A percentile compares a stretch with the other conserved stretches of the same genome.
phyloP scores from a whole-genome alignment of 2,113 vertebrate genomes.

The Tamias sibiricus region DNA sequence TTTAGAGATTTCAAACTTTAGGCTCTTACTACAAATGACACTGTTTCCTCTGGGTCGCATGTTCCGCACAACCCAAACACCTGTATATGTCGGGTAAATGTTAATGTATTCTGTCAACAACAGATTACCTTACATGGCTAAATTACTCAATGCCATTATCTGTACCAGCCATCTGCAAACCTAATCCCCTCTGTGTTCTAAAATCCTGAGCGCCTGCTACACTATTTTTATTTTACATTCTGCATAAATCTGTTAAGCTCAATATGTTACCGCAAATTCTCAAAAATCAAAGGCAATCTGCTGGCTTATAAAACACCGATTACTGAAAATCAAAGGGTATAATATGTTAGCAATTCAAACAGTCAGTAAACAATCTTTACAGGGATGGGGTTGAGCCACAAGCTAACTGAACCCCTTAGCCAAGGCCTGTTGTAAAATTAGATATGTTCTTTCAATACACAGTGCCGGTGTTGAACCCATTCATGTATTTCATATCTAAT shows the following conservation, averaged over 20 bases:
- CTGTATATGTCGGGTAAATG: slow-evolving; percentile 84
- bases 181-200: slow-evolving; percentile 84
- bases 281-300: slow-evolving; percentile 90
- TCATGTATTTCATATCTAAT: slow-evolving; percentile 84
- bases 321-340: slow-evolving; percentile 87
- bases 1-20: slow-evolving; percentile 61
- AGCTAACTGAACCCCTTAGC: slow-evolving; percentile 66
- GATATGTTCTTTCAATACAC: slow-evolving; percentile 68
- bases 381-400: slow-evolving; percentile 75
- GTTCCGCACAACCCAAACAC: slow-evolving; percentile 76
- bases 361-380: slow-evolving; percentile 79
- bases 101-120: slow-evolving; percentile 87
- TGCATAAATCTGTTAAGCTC: slow-evolving; percentile 88
- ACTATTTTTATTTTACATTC: slow-evolving; percentile 89
- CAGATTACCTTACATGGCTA: slow-evolving; percentile 85
- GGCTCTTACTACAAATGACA: slow-evolving; percentile 16
- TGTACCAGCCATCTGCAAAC: slow-evolving; percentile 86
- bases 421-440: slow-evolving; percentile 71
- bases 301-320: slow-evolving; percentile 86
- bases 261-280: slow-evolving; percentile 88
- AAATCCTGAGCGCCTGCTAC: slow-evolving; percentile 81
- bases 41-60: neutral
- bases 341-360: slow-evolving; percentile 84
- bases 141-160: slow-evolving; percentile 87
- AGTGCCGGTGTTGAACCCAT: slow-evolving; percentile 78